Evolutionary conservation across 2,113 vertebrate species (phyloP).

Genomic region (Clarias batrachus): DNA sequence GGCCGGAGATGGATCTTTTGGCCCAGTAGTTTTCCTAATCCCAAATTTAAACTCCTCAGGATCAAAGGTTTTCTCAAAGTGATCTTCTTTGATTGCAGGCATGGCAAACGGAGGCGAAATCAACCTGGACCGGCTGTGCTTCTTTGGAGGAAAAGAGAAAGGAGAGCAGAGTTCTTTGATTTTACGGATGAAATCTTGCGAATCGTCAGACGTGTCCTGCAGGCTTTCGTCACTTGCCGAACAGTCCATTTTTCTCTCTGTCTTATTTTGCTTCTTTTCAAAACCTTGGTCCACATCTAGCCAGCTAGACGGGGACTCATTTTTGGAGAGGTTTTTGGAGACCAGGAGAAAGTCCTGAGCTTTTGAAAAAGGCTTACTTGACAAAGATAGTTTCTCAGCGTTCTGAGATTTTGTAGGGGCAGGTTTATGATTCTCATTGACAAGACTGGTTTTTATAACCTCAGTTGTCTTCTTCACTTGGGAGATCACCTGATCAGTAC

Average conservation of each 20-base stretch:
- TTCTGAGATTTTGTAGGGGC: slow-evolving; percentile 26
- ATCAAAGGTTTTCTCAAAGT: slow-evolving; percentile 86
- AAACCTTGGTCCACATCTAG: slow-evolving; percentile 67
- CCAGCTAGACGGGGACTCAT: slow-evolving; percentile 62
- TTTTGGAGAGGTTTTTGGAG: slow-evolving; percentile 26
- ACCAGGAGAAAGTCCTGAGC: slow-evolving; percentile 49
- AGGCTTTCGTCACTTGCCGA: slow-evolving; percentile 75
- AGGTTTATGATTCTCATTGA: not conserved
- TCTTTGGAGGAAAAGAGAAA: slow-evolving; percentile 82
- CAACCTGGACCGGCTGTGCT: slow-evolving; percentile 76
- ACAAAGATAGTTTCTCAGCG: not conserved
- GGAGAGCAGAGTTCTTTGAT: slow-evolving; percentile 85
- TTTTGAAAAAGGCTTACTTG: slow-evolving; percentile 21
- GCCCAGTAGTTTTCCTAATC: slow-evolving; percentile 72
- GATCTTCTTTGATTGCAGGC: slow-evolving; percentile 90
- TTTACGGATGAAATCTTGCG: slow-evolving; percentile 84
- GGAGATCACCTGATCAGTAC: not conserved
- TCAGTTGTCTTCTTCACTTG: slow-evolving; percentile 2
- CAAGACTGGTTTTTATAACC: not conserved
- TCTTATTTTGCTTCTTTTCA: slow-evolving; percentile 55
- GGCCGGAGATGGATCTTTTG: slow-evolving; percentile 73
- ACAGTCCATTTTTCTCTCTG: slow-evolving; percentile 59
- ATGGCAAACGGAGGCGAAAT: slow-evolving; percentile 78
- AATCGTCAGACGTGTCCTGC: slow-evolving; percentile 78
- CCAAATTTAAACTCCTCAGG: slow-evolving; percentile 84